These are phyloP conservation scores for Neodon shergylaensis DNA, from an alignment of 2,113 vertebrate genomes.

Conservation along the genomic window DNA sequence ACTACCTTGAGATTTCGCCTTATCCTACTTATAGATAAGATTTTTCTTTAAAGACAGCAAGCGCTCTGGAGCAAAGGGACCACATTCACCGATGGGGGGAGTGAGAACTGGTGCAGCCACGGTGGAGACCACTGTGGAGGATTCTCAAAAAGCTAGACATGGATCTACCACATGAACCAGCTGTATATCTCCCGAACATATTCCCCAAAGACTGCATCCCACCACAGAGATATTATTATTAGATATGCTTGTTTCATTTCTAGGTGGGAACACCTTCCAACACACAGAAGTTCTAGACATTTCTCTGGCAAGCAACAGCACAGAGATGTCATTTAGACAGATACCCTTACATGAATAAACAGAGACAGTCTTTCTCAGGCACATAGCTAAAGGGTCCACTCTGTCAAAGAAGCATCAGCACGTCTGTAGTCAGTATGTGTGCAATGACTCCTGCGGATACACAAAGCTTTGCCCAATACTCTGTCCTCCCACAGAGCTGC, in stretches of 20 bases:
- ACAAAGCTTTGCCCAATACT: neutral
- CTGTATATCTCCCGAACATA: neutral
- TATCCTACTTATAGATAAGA: neutral
- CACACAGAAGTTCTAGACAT: neutral
- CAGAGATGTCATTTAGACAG: neutral
- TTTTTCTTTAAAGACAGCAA: neutral
- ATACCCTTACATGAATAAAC: neutral
- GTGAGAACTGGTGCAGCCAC: too few relatives aligned
- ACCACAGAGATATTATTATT: neutral
- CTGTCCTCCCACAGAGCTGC: neutral
- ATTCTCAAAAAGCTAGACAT: neutral
- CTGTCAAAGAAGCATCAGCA: neutral
- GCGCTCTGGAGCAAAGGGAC: neutral
- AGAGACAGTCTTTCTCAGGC: neutral
- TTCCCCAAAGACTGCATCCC: neutral
- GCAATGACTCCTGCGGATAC: neutral
- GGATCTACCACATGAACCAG: neutral
- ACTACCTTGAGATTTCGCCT: neutral
- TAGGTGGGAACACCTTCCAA: neutral
- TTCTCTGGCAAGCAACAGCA: neutral
- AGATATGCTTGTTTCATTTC: neutral
- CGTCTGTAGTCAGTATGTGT: neutral
- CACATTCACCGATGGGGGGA: neutral
- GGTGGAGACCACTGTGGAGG: neutral
- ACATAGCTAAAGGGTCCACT: neutral